Percentiles rank a stretch among this genome's conserved stretches.
Conservation (phyloP, 2,797 vertebrate genomes). For the Thunnus albacares region DNA sequence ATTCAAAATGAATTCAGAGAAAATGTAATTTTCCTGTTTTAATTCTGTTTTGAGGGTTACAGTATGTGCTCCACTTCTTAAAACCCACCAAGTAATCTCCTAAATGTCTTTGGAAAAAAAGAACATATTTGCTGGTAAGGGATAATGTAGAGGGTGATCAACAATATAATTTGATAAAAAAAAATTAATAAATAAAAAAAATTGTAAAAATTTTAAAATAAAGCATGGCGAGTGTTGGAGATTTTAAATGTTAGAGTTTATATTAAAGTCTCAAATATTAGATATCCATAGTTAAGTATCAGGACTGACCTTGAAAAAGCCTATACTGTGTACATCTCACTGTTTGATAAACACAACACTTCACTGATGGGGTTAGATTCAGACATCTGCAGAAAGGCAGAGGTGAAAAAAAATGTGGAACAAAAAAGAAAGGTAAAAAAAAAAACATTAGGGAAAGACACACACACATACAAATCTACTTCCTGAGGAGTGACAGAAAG, state of each 20-base stretch:
- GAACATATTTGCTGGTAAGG: not conserved
- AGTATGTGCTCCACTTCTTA: not conserved
- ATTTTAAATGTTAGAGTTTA: not conserved
- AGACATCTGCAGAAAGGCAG: not conserved
- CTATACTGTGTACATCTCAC: not conserved
- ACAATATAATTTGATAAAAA: not conserved
- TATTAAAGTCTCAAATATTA: not conserved
- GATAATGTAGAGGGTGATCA: not conserved
- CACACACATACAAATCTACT: constrained; percentile 32
- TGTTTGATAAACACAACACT: constrained; percentile 15
- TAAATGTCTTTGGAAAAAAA: not conserved
- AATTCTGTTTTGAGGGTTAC: not conserved
- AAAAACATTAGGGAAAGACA: constrained; percentile 15
- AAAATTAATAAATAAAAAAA: not conserved
- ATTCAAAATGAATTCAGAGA: too few relatives aligned
- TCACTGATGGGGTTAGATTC: constrained; percentile 7
- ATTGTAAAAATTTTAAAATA: not conserved
- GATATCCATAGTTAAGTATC: not conserved
- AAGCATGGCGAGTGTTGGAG: not conserved
- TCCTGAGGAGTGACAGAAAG: constrained; percentile 52
- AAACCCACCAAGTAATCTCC: not conserved
- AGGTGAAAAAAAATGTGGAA: not conserved
- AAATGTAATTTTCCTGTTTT: constrained; percentile 20
- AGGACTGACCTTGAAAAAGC: not conserved
- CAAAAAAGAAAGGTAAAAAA: constrained; percentile 2